These are phyloP conservation scores for Capitulum mitella DNA, from an alignment of 2,888 invertebrate genomes.

Conservation along the genomic window DNA sequence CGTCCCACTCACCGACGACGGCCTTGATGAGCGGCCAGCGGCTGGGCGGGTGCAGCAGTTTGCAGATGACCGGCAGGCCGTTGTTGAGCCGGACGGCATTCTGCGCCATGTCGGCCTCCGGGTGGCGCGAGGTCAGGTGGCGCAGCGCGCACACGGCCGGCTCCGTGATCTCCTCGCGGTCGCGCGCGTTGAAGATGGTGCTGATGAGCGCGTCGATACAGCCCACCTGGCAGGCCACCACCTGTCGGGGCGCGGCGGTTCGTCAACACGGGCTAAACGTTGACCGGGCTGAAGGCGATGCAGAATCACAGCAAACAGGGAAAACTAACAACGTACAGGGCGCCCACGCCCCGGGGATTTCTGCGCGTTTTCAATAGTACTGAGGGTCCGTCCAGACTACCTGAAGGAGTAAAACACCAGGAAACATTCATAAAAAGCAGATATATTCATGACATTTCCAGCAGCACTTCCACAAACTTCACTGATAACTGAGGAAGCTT, in stretches of 20 bases:
- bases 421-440: no score
- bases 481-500: no score
- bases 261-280: no score
- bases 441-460: no score
- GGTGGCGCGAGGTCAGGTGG: conserved; percentile 93
- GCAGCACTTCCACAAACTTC: no score
- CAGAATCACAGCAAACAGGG: no score
- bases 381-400: no score
- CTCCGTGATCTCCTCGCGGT: conserved; percentile 96
- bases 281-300: no score
- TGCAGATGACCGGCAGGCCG: conserved; percentile 84
- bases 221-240: conserved; percentile 70
- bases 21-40: conserved; percentile 93
- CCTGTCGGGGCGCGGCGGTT: conserved; percentile 30
- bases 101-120: conserved; percentile 94
- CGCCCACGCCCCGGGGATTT: no score
- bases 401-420: no score
- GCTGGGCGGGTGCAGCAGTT: conserved; percentile 90
- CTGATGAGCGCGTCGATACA: conserved; percentile 94
- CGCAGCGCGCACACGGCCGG: conserved; percentile 96
- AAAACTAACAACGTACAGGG: no score
- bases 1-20: conserved; percentile 35
- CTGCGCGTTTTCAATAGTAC: no score
- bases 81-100: conserved; percentile 90
- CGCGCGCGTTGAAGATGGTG: conserved; percentile 86